phyloP scores from a whole-genome alignment of 2,113 vertebrate genomes.

The Onychostoma macrolepis region DNA sequence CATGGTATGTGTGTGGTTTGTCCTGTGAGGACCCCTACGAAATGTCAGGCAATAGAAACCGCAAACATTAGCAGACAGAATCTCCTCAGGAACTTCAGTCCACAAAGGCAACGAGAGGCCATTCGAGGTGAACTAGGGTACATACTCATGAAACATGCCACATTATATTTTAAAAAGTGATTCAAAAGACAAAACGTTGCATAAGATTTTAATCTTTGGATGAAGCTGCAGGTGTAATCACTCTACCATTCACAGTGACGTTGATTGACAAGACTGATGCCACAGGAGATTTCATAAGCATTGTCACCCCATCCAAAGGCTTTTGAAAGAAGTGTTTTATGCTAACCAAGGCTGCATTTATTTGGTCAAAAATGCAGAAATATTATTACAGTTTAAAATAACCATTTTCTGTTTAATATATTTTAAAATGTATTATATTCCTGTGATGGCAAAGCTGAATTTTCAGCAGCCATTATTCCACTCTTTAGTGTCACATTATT shows the following conservation, averaged over 20 bases:
- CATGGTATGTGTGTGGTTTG: neutral
- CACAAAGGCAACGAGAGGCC: neutral
- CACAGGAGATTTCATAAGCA: neutral
- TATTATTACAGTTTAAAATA: neutral
- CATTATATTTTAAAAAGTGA: neutral
- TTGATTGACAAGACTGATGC: neutral
- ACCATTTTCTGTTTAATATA: too few species aligned
- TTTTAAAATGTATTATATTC: too few species aligned
- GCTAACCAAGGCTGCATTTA: neutral
- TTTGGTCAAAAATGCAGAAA: neutral
- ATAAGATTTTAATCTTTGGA: slow-evolving; percentile 3
- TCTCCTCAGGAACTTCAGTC: neutral
- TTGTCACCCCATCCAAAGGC: neutral
- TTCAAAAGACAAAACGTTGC: neutral
- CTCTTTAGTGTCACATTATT: neutral
- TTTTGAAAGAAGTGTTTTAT: neutral
- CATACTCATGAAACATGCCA: neutral
- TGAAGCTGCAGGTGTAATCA: neutral
- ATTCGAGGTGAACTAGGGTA: neutral
- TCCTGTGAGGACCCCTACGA: neutral
- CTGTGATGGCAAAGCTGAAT: too few species aligned
- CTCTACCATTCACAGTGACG: neutral
- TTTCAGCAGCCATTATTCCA: neutral
- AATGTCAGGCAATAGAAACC: neutral
- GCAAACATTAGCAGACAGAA: neutral